phyloP scores from a whole-genome alignment of 2,888 invertebrate genomes.

The Conistra vaccinii region DNA sequence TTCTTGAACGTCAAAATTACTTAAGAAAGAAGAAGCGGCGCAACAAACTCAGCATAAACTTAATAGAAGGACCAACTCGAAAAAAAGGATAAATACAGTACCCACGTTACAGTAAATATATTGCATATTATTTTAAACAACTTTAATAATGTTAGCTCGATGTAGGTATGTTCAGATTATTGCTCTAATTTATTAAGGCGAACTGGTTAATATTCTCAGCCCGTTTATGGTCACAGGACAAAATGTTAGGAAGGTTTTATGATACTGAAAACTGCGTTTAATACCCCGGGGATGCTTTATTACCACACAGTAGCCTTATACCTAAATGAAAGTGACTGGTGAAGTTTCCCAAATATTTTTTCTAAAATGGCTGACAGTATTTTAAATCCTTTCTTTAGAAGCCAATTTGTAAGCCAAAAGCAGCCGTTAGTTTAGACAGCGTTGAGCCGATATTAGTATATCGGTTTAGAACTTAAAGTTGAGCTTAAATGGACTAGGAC shows the following conservation, averaged over 20 bases:
- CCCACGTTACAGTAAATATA: too few species aligned
- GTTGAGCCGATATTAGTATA: not conserved
- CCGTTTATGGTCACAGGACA: conserved; percentile 18
- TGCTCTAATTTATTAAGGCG: conserved; percentile 21
- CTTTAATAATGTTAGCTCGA: not conserved
- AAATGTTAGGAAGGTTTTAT: conserved; percentile 16
- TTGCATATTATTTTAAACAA: too few species aligned
- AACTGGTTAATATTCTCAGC: conserved; percentile 19
- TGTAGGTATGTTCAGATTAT: conserved; percentile 11
- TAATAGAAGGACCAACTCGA: too few species aligned
- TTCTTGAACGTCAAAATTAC: not conserved
- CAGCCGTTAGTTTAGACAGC: not conserved
- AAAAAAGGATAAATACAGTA: too few species aligned
- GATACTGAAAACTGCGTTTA: conserved; percentile 15
- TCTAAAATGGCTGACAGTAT: not conserved
- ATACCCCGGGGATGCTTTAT: conserved; percentile 11
- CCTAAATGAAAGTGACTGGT: conserved; percentile 8
- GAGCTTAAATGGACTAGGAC: too few species aligned
- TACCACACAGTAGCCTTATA: conserved; percentile 1
- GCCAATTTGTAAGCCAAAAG: not conserved
- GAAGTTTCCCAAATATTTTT: not conserved
- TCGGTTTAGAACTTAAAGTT: too few species aligned
- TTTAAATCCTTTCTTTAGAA: not conserved
- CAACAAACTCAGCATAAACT: not conserved
- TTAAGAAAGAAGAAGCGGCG: not conserved